Conservation (phyloP, 2,888 invertebrate genomes). For the Punctoribates punctum region DNA sequence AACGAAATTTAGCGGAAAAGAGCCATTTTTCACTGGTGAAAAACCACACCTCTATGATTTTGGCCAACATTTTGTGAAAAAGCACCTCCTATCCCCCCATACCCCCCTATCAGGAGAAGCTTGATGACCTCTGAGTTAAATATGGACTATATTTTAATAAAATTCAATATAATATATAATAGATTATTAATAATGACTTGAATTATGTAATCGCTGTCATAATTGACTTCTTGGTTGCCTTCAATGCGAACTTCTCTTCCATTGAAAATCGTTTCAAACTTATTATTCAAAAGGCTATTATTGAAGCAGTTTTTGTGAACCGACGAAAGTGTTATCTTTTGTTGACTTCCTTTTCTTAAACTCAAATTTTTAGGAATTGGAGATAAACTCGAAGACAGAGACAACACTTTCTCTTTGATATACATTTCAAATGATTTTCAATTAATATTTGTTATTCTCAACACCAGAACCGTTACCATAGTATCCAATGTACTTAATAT, state of each 20-base stretch:
- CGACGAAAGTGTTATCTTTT: neutral
- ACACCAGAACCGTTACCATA: neutral
- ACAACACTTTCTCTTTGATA: conserved; percentile 5
- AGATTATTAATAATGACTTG: neutral
- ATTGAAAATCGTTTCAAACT: neutral
- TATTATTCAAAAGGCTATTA: neutral
- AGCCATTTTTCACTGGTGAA: too few relatives aligned
- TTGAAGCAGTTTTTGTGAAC: neutral
- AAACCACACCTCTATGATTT: too few relatives aligned
- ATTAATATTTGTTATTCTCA: neutral
- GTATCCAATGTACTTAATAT: too few relatives aligned
- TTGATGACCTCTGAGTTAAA: too few relatives aligned
- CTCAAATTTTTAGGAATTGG: conserved; percentile 19
- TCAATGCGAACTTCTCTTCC: neutral
- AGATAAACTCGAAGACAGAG: neutral
- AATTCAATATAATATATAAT: neutral
- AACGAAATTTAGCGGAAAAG: too few relatives aligned
- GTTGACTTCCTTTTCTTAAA: neutral
- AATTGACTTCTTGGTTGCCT: neutral
- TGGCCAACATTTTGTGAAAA: too few relatives aligned
- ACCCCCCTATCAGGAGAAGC: too few relatives aligned
- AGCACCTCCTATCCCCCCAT: too few relatives aligned
- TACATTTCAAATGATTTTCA: neutral
- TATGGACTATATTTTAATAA: too few relatives aligned
- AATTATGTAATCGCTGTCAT: conserved; percentile 25